Conservation (phyloP, 2,113 vertebrate species). For the Odontesthes bonariensis region DNA sequence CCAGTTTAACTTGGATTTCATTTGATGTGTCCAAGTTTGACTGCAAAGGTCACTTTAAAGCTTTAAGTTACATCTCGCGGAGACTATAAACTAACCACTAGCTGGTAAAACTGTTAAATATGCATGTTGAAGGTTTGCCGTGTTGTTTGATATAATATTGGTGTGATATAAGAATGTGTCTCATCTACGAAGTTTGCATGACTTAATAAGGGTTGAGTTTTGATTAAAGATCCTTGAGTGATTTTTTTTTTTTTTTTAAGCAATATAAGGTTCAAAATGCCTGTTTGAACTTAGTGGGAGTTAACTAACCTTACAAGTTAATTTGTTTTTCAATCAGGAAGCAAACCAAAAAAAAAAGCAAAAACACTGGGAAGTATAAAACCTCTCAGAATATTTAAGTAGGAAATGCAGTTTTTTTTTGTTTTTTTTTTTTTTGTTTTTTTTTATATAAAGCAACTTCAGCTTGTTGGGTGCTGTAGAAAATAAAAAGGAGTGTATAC, state of each 20-base stretch:
- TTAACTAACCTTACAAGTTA: background rate
- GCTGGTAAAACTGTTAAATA: background rate
- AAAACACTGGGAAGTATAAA: background rate
- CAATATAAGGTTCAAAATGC: background rate
- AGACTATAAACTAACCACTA: background rate
- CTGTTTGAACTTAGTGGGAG: background rate
- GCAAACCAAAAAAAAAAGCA: background rate
- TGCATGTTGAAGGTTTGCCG: slow-evolving; percentile 45
- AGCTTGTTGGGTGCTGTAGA: too few relatives aligned
- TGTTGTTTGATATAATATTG: slow-evolving; percentile 27
- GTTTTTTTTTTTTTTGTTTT: too few relatives aligned
- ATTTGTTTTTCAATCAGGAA: background rate
- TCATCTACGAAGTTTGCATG: slow-evolving; percentile 12
- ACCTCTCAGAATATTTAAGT: background rate
- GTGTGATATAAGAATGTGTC: background rate
- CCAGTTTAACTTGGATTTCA: too few relatives aligned
- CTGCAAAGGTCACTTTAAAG: too few relatives aligned
- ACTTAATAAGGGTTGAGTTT: background rate
- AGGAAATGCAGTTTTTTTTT: background rate
- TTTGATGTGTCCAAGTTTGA: too few relatives aligned
- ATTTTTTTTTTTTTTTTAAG: too few relatives aligned
- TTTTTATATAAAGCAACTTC: too few relatives aligned
- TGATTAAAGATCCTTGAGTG: slow-evolving; percentile 7
- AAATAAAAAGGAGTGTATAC: background rate
- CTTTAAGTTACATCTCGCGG: background rate